A percentile compares a stretch with the other conserved stretches of the same genome.
These are phyloP conservation scores for Pygocentrus nattereri DNA, from an alignment of 2,797 vertebrate genomes.

Conservation along the genomic window DNA sequence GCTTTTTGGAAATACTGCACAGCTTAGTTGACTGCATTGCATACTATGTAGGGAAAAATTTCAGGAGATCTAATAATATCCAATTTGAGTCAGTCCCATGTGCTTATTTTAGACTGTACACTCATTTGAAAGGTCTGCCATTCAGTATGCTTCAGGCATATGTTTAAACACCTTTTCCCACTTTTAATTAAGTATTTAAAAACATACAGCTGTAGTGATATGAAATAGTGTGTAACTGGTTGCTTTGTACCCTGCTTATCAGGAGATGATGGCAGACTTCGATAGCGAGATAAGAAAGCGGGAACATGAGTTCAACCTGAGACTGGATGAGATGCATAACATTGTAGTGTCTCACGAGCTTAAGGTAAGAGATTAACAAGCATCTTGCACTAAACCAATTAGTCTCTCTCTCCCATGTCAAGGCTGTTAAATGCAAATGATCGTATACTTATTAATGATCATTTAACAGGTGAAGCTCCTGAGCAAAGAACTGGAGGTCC, in stretches of 20 bases:
- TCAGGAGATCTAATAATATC: too few species aligned
- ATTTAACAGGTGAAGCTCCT: constrained; percentile 78
- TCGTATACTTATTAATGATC: not conserved
- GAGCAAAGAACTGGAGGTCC: constrained; percentile 74
- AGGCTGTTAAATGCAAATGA: not conserved
- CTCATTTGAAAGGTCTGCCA: not conserved
- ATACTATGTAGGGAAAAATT: not conserved
- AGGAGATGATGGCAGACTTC: constrained; percentile 81
- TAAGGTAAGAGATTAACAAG: constrained; percentile 70
- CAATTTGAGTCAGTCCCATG: too few species aligned
- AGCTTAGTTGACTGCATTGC: not conserved
- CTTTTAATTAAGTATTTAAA: not conserved
- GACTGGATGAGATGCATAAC: constrained; percentile 73
- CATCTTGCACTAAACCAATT: not conserved
- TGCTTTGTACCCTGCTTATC: not conserved
- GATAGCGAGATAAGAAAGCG: constrained; percentile 72
- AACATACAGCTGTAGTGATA: not conserved
- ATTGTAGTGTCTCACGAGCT: constrained; percentile 76
- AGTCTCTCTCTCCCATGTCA: not conserved
- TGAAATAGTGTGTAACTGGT: not conserved
- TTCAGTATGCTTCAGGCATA: not conserved
- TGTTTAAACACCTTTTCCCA: not conserved
- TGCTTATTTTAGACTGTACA: not conserved
- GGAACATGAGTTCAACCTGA: constrained; percentile 78
- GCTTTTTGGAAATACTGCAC: too few species aligned